These are phyloP conservation scores for Mionectes macconnelli DNA, from an alignment of 2,113 vertebrate genomes.

Conservation along the genomic window DNA sequence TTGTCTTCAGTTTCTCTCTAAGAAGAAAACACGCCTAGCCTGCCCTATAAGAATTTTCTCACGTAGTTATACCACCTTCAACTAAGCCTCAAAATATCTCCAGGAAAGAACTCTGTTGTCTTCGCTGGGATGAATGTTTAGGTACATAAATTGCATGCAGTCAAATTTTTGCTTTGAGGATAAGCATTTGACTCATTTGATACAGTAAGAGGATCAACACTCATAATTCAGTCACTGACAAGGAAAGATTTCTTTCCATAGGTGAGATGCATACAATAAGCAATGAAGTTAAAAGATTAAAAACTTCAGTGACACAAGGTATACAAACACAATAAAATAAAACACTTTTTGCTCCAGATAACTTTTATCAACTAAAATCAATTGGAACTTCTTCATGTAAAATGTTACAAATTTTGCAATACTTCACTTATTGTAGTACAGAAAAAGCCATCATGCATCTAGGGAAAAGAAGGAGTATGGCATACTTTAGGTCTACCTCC, in stretches of 20 bases:
- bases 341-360: background rate
- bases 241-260: background rate
- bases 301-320: background rate
- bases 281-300: background rate
- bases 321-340: background rate
- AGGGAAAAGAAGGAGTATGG: background rate
- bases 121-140: background rate
- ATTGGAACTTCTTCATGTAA: background rate
- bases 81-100: background rate
- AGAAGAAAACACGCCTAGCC: background rate
- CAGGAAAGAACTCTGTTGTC: background rate
- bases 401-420: background rate
- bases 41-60: background rate
- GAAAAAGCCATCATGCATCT: background rate
- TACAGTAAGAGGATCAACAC: background rate
- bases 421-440: background rate
- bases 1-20: background rate
- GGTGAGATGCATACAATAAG: rapidly evolving
- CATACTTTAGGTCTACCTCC: background rate
- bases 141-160: background rate
- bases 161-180: background rate
- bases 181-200: background rate
- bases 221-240: background rate
- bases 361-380: background rate
- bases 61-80: background rate